These are phyloP conservation scores for Dasysyrphus albostriatus DNA, from an alignment of 2,888 invertebrate species.

Conservation along the genomic window DNA sequence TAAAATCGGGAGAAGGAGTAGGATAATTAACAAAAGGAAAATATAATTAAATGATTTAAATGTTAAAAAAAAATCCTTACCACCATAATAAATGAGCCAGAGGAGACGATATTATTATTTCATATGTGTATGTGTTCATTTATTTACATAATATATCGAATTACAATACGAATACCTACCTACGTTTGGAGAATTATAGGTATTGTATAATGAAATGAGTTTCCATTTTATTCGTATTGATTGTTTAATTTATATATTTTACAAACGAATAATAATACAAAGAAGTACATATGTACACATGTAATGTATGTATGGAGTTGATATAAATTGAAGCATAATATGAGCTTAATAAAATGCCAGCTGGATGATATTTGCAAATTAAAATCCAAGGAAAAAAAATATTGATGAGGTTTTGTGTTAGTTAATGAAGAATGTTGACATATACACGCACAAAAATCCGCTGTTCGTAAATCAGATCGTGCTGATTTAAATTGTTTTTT, in stretches of 20 bases:
- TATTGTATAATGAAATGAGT: constrained; percentile 16
- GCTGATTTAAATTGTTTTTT: neutral
- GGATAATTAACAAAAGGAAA: constrained; percentile 40
- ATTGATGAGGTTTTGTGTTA: constrained; percentile 37
- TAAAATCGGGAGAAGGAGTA: too few relatives aligned
- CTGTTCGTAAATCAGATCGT: neutral
- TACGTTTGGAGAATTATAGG: constrained; percentile 28
- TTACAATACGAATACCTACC: too few relatives aligned
- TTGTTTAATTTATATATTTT: constrained; percentile 30
- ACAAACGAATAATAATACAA: constrained; percentile 7
- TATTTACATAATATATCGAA: constrained; percentile 21
- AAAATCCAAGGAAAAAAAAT: constrained; percentile 30
- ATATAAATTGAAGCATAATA: constrained; percentile 6
- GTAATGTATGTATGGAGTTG: neutral
- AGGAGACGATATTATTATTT: neutral
- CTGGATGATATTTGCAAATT: constrained; percentile 48
- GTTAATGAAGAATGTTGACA: constrained; percentile 1
- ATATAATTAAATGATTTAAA: constrained; percentile 33
- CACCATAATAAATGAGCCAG: constrained; percentile 8
- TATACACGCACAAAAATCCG: constrained; percentile 37
- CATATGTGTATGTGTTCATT: constrained; percentile 12
- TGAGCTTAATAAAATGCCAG: constrained; percentile 35
- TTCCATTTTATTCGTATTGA: constrained; percentile 45
- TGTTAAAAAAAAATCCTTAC: constrained; percentile 22
- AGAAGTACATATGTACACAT: neutral